phyloP scores from a whole-genome alignment of 2,888 invertebrate genomes.

The Cyclophora albipunctata region DNA sequence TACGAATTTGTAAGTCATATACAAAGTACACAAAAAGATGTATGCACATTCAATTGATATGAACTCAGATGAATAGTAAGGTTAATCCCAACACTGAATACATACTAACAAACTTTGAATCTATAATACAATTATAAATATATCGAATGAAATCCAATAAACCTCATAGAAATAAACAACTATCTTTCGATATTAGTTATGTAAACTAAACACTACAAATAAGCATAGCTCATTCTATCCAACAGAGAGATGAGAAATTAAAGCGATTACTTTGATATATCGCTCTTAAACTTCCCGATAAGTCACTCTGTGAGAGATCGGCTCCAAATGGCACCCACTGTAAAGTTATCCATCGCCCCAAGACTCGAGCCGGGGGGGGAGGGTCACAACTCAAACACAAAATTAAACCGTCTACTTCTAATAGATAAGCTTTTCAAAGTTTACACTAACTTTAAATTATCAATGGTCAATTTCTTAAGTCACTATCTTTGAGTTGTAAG shows the following conservation, averaged over 20 bases:
- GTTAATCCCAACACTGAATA: too few species aligned
- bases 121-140: too few species aligned
- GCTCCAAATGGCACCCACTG: conserved; percentile 65
- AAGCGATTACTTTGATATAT: conserved; percentile 74
- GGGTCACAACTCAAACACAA: conserved; percentile 32
- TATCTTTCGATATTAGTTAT: too few species aligned
- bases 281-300: conserved; percentile 69
- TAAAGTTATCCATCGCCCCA: conserved; percentile 63
- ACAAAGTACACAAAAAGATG: too few species aligned
- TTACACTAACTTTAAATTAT: conserved; percentile 22
- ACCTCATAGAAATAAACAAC: too few species aligned
- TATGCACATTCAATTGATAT: too few species aligned
- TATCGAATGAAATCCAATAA: too few species aligned
- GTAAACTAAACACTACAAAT: conserved; percentile 43
- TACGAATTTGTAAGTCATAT: too few species aligned
- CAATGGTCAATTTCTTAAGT: conserved; percentile 14
- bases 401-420: conserved; percentile 37
- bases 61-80: too few species aligned
- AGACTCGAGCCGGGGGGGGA: conserved; percentile 28
- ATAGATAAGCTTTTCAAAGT: conserved; percentile 17
- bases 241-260: conserved; percentile 72
- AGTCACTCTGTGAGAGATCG: conserved; percentile 66
- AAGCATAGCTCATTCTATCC: conserved; percentile 52
- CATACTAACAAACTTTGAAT: too few species aligned
- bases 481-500: too few species aligned